phyloP scores from a whole-genome alignment of 2,797 vertebrate genomes.

The Mus caroli region DNA sequence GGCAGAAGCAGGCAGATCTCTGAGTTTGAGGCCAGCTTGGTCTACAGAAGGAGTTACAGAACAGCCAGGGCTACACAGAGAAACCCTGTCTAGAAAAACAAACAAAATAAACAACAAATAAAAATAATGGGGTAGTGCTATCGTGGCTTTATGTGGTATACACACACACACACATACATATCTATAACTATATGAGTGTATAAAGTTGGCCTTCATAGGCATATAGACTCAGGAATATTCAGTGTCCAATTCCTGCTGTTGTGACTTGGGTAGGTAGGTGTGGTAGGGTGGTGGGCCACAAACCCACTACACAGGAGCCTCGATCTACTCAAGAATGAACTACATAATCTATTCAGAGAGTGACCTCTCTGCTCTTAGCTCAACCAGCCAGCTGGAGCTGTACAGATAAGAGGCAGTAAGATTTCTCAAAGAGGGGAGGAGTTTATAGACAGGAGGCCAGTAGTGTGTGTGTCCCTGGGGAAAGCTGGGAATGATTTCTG shows the following conservation, averaged over 20 bases:
- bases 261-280: background rate
- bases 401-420: background rate
- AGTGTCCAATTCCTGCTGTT: background rate
- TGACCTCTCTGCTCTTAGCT: background rate
- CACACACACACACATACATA: background rate
- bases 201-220: background rate
- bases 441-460: background rate
- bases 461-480: background rate
- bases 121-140: background rate
- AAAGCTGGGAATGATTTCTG: background rate
- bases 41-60: background rate
- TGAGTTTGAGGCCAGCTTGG: background rate
- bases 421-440: background rate
- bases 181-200: accelerated
- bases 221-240: background rate
- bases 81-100: background rate
- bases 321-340: background rate
- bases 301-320: background rate
- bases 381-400: background rate
- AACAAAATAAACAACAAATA: background rate
- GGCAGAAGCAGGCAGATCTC: background rate
- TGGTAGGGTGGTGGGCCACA: background rate
- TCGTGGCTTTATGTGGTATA: background rate
- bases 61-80: background rate
- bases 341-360: background rate